Evolutionary conservation across 2,888 invertebrate species (phyloP), one percentile per base, ranked within the genome.

Genomic region (Amphipyra berbera): DNA sequence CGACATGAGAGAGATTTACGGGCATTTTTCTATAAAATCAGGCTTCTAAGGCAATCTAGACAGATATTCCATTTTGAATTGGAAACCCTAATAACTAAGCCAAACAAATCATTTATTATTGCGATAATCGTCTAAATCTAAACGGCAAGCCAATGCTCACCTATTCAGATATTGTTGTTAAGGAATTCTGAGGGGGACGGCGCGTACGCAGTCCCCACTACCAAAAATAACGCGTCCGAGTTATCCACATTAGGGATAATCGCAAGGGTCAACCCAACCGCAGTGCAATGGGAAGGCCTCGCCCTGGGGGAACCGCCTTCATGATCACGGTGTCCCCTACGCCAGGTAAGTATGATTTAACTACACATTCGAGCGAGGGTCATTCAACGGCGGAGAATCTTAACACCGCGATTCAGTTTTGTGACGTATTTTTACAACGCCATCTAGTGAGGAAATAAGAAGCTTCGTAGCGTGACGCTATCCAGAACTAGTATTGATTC

Each of bases 281-380:
- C 59, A 61, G 61, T 61, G 59, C 61, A 61, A 61, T 61, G 61
- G 59, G 6, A 40, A 45, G 58, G 49, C 45, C 61, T 61, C 61
- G 61, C 58, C 61, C 61, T 61, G 61, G 61, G 61, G 61, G 59
- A 58, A 61, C 61, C 61, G 61, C 61, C 61, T 58, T 14, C n/a
- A 0, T 61, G 61, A 61, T 61, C 61, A 61, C 61, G 61, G 61
- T 52, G 12, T 56, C 56, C 38, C 66, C 47, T 61, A 49, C 49
- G 61, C 61, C 61, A 61, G 61, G 61, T 61, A 61, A 61, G 61
- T 61, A 61, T 61, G 61, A 59, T 0, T 53, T 53, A 1, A 0
- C 0, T 2, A 27, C 33, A 2, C 5, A 9, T 37, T 0, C 2
- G 14, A 21, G 48, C 21, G 54, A 14, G 14, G 33, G 53, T 63